Evolutionary conservation across 2,888 invertebrate species (phyloP).

Genomic region (Cosmia pyralina): DNA sequence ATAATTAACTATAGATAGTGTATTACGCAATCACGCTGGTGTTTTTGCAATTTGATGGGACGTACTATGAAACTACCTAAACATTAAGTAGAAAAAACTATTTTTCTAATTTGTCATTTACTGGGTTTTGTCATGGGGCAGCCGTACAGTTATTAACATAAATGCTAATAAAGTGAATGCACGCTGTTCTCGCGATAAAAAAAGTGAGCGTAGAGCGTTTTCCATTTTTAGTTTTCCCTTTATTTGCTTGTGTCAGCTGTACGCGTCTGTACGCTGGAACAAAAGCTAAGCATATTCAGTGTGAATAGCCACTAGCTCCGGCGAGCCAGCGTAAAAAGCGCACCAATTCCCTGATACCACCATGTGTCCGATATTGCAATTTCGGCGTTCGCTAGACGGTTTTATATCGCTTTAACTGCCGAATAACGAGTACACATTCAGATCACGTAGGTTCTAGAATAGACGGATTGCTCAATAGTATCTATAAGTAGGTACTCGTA

Average conservation of each 20-base stretch:
- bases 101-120: neutral
- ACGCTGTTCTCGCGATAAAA: conserved; percentile 10
- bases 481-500: too few relatives aligned
- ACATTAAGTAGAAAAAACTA: neutral
- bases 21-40: too few relatives aligned
- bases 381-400: conserved; percentile 53
- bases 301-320: conserved; percentile 41
- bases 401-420: conserved; percentile 59
- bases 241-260: conserved; percentile 55
- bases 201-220: conserved; percentile 34
- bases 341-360: conserved; percentile 50
- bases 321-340: conserved; percentile 51
- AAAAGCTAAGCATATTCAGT: conserved; percentile 63
- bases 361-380: conserved; percentile 71
- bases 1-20: too few relatives aligned
- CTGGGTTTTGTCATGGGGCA: neutral
- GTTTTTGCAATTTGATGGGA: too few relatives aligned
- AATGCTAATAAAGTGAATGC: conserved; percentile 37
- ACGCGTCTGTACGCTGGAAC: conserved; percentile 46
- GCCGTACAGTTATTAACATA: conserved; percentile 35
- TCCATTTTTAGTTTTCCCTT: conserved; percentile 46
- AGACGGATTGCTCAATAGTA: conserved; percentile 1
- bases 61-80: too few relatives aligned
- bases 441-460: conserved; percentile 4
- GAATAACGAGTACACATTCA: conserved; percentile 21